Base-by-base conservation (phyloP, 1,140 invertebrate genomes). In the Potamilus streckersoni region DNA sequence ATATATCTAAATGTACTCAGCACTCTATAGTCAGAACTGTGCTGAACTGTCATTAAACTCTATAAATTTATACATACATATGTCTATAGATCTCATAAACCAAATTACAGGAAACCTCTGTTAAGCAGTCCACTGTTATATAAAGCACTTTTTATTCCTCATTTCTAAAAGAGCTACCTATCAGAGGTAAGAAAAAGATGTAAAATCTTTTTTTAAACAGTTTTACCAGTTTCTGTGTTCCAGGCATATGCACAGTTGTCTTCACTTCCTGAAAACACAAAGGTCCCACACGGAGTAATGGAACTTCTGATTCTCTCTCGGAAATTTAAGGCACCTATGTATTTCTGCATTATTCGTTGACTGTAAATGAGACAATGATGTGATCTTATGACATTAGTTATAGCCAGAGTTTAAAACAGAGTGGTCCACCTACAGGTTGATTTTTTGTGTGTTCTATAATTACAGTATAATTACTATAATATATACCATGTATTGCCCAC, bases 171-270 rank as follows among this genome's bases (percentile, higher is more conserved):
- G 14, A 19, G 23, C 19, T 23, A 5, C 14, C 8, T 62, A 23
- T 62, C 8, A 11, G 23, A 23, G 23, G 16, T n/a, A 20, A 14
- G 27, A 31, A 49, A 49, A 49, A 49, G 38, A 1, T 49, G 38
- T 8, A 49, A 49, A 8, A 49, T 49, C 38, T 49, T 49, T 11
- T 11, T 49, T 49, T 49, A 49, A 49, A 6, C 14, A 58, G n/a
- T 19, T 63, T 80, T 85, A 90, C 93, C 92, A 62, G 91, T 92
- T 69, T 93, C 91, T 14, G 91, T 87, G 90, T 97, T 96, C 96
- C 96, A 98, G 2, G 96, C 93, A n/a, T 95, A 95, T 27, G 96
- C 89, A 31, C 93, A 93, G 11, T 91, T 91, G 83, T 96, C 95
- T 82, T 96, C 95, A 83, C 94, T 94, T 62, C 95, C 96, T 38